These are phyloP conservation scores for Drosophila flavopinicola DNA, from an alignment of 2,888 invertebrate species.

Conservation along the genomic window DNA sequence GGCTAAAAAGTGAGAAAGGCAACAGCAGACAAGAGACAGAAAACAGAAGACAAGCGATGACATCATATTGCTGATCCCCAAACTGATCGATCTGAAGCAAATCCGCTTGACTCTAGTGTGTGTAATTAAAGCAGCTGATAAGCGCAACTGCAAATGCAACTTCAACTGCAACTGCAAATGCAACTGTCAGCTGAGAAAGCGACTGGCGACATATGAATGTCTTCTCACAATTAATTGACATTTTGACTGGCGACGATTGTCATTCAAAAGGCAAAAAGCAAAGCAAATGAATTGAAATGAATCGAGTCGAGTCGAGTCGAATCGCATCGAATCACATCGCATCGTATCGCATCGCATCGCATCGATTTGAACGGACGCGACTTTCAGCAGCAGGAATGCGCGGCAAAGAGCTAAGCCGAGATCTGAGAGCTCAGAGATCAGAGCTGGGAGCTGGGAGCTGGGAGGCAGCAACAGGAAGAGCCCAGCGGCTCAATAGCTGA, in stretches of 20 bases:
- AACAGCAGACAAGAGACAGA: neutral
- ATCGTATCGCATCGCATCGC: too few species aligned
- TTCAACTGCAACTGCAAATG: conserved; percentile 27
- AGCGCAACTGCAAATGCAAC: conserved; percentile 11
- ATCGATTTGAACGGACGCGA: too few species aligned
- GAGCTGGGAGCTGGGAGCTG: too few species aligned
- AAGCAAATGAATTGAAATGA: conserved; percentile 18
- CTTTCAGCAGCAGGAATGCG: conserved; percentile 19
- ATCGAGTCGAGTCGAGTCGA: conserved; percentile 3
- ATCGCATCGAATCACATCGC: too few species aligned
- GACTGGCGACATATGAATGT: conserved; percentile 56
- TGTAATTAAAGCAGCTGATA: conserved; percentile 47
- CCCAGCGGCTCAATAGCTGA: conserved; percentile 15
- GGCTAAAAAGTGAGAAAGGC: conserved; percentile 3
- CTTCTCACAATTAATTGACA: conserved; percentile 76
- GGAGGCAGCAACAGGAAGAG: conserved; percentile 20
- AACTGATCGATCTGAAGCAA: conserved; percentile 38
- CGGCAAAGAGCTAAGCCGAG: neutral
- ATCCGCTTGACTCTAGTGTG: conserved; percentile 17
- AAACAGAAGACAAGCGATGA: conserved; percentile 25
- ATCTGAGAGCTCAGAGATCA: too few species aligned
- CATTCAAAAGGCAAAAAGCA: conserved; percentile 59
- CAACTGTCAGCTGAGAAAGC: conserved; percentile 24
- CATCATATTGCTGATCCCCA: conserved; percentile 34
- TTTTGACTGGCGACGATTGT: conserved; percentile 77